Conservation (phyloP, 2,888 invertebrate genomes). For the Rhingia rostrata region DNA sequence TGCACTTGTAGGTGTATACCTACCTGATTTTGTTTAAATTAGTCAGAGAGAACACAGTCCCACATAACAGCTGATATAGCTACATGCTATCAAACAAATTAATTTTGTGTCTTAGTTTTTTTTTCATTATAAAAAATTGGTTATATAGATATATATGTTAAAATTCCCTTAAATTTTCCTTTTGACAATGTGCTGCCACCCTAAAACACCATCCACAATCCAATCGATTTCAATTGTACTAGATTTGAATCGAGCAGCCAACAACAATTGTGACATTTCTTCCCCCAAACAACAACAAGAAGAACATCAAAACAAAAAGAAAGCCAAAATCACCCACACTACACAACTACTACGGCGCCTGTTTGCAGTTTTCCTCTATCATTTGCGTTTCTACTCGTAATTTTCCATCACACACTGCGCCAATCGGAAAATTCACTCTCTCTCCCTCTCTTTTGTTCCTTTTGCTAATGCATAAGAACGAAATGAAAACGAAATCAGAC, state of each 20-base stretch:
- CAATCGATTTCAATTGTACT: conserved; percentile 15
- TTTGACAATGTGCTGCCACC: neutral
- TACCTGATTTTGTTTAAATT: no score
- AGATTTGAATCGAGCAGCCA: neutral
- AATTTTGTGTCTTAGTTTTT: no score
- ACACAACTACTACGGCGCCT: conserved; percentile 15
- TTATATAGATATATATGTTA: no score
- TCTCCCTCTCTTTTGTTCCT: conserved; percentile 12
- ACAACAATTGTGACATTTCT: conserved; percentile 26
- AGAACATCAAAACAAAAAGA: conserved; percentile 29
- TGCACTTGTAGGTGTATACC: no score
- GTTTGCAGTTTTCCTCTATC: neutral
- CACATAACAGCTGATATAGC: no score
- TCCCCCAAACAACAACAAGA: conserved; percentile 40
- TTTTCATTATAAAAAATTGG: no score
- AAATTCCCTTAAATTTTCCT: no score
- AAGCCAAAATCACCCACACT: conserved; percentile 8
- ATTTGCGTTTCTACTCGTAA: neutral
- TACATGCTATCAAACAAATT: no score
- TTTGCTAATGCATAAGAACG: conserved; percentile 25
- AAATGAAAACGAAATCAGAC: conserved; percentile 38
- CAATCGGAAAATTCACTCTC: conserved; percentile 29
- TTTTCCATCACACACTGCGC: conserved; percentile 14
- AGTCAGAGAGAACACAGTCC: no score
- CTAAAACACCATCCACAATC: neutral